A percentile compares a stretch with the other conserved stretches of the same genome.
These are phyloP conservation scores for Tetrao urogallus DNA, from an alignment of 2,113 vertebrate species.

Conservation along the genomic window DNA sequence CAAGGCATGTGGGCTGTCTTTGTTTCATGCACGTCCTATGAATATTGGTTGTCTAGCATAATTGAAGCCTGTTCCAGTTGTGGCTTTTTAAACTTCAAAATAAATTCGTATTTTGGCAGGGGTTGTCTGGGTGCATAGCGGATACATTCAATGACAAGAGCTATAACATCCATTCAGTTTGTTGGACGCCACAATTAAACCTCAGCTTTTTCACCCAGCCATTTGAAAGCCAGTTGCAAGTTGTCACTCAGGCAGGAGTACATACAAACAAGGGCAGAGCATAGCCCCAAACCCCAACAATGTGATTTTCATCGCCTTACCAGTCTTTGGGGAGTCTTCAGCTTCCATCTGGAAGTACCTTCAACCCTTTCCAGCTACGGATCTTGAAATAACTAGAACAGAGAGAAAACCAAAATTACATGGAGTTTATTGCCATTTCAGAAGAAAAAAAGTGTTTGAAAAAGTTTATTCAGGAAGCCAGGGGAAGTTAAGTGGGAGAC, in stretches of 20 bases:
- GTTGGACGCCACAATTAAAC: constrained; percentile 81
- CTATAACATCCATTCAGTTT: constrained; percentile 82
- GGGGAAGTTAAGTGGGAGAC: constrained; percentile 80
- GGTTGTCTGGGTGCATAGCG: background rate
- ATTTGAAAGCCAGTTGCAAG: constrained; percentile 63
- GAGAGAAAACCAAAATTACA: constrained; percentile 78
- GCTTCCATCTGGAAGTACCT: constrained; percentile 68
- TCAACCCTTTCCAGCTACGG: constrained; percentile 50
- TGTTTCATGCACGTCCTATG: background rate
- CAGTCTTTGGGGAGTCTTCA: constrained; percentile 57
- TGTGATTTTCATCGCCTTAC: constrained; percentile 78
- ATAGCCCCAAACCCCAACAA: constrained; percentile 56
- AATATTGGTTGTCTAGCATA: background rate
- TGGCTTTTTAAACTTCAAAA: constrained; percentile 41
- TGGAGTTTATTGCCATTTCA: constrained; percentile 69
- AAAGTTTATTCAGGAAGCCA: constrained; percentile 79
- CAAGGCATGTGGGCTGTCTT: background rate
- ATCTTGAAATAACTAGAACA: constrained; percentile 69
- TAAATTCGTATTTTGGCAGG: constrained; percentile 19
- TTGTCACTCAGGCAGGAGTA: constrained; percentile 78
- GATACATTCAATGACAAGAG: constrained; percentile 64
- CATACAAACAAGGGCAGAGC: constrained; percentile 72
- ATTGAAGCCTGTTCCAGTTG: constrained; percentile 23
- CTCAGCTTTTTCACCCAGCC: constrained; percentile 66
- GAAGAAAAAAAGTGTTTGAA: constrained; percentile 72